phyloP scores from a whole-genome alignment of 2,797 vertebrate genomes.

The Stomatorhinus walkeri region DNA sequence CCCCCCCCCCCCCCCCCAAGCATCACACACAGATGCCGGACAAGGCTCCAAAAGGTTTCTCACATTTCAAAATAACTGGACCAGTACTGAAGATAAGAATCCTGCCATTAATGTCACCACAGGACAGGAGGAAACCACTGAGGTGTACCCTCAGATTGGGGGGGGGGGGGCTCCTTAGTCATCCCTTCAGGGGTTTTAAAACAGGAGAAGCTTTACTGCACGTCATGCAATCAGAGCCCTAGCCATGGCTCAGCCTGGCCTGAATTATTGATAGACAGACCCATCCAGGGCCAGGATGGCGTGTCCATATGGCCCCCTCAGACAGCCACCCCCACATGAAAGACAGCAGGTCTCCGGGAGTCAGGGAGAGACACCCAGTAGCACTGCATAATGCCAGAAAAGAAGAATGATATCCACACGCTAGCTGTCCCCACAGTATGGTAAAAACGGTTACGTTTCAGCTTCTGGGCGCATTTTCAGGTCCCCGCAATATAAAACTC shows the following conservation, averaged over 20 bases:
- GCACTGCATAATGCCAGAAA: not conserved
- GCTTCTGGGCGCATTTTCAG: not conserved
- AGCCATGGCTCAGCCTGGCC: constrained; percentile 28
- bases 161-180: not conserved
- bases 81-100: not conserved
- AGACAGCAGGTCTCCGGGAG: constrained; percentile 8
- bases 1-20: not conserved
- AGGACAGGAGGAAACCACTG: not conserved
- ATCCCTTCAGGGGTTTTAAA: not conserved
- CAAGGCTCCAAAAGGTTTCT: not conserved
- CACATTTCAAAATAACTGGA: not conserved
- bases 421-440: not conserved
- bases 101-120: not conserved
- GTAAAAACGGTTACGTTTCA: not conserved
- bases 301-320: constrained; percentile 24
- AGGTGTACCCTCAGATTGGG: not conserved
- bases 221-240: constrained; percentile 28
- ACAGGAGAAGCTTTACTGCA: constrained; percentile 31
- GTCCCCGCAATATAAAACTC: not conserved
- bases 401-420: not conserved
- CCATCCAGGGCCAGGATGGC: constrained; percentile 23
- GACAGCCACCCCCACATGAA: not conserved
- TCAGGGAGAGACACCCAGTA: not conserved
- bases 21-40: not conserved
- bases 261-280: constrained; percentile 36